Evolutionary conservation across 2,888 invertebrate species (phyloP).

Genomic region (Watsonalla binaria): DNA sequence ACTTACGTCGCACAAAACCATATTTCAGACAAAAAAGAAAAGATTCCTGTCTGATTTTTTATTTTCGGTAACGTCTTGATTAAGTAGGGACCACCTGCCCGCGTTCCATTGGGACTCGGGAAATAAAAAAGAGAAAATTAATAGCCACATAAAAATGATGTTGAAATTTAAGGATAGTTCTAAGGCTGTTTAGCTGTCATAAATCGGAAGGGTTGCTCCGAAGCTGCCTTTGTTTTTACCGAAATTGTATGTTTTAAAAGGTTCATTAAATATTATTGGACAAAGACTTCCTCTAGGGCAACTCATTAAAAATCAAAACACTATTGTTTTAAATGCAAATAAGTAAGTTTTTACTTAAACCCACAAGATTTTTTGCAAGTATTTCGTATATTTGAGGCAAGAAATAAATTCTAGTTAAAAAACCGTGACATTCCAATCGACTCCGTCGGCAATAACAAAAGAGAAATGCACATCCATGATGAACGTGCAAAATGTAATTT

Average conservation of each 20-base stretch:
- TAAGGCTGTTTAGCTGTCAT: constrained; percentile 49
- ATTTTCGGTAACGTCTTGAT: constrained; percentile 77
- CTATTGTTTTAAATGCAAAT: neutral
- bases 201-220: constrained; percentile 46
- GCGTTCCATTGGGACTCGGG: constrained; percentile 51
- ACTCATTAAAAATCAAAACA: too few relatives aligned
- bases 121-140: constrained; percentile 71
- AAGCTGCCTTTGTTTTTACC: constrained; percentile 45
- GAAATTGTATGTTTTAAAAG: constrained; percentile 16
- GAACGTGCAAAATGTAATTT: constrained; percentile 60
- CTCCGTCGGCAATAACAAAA: constrained; percentile 55
- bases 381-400: too few relatives aligned
- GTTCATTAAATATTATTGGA: too few relatives aligned
- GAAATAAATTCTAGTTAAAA: constrained; percentile 5
- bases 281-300: too few relatives aligned
- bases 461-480: constrained; percentile 47
- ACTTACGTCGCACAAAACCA: constrained; percentile 61
- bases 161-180: constrained; percentile 60
- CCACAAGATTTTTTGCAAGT: too few relatives aligned
- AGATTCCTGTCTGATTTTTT: constrained; percentile 61
- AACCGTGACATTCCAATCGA: constrained; percentile 31
- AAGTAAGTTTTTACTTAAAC: neutral
- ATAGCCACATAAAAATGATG: constrained; percentile 67
- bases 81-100: constrained; percentile 77
- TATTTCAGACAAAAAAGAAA: constrained; percentile 71